Conservation (phyloP, 2,888 invertebrate species). For the Polydrusus cervinus region DNA sequence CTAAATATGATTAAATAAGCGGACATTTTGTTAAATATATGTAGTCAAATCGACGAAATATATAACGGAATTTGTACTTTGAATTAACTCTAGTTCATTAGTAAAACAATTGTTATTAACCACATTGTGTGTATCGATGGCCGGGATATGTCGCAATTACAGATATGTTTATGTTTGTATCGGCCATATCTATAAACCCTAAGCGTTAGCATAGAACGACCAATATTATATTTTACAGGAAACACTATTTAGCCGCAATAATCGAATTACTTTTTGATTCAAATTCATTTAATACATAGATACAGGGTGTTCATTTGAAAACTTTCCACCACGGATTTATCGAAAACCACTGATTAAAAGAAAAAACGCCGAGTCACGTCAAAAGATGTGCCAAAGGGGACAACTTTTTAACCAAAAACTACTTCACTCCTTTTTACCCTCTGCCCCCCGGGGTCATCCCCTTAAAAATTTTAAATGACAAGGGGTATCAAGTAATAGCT, state of each 20-base stretch:
- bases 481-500: too few species aligned
- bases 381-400: too few species aligned
- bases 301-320: too few species aligned
- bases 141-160: constrained; percentile 13
- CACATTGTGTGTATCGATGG: constrained; percentile 30
- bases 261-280: not conserved
- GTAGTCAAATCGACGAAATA: not conserved
- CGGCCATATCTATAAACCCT: constrained; percentile 4
- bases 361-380: too few species aligned
- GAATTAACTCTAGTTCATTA: constrained; percentile 9
- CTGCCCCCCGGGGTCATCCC: too few species aligned
- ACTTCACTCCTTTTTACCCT: too few species aligned
- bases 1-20: constrained; percentile 19
- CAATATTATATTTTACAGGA: constrained; percentile 2
- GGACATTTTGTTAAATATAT: constrained; percentile 9
- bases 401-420: too few species aligned
- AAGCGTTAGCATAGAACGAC: not conserved
- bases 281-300: not conserved
- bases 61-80: constrained; percentile 2
- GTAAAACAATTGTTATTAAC: constrained; percentile 38
- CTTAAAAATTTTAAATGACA: too few species aligned
- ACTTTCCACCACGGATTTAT: too few species aligned
- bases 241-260: not conserved
- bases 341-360: too few species aligned
- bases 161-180: constrained; percentile 30